Conservation (phyloP, 1,140 invertebrate species). For the Apis dorsata region DNA sequence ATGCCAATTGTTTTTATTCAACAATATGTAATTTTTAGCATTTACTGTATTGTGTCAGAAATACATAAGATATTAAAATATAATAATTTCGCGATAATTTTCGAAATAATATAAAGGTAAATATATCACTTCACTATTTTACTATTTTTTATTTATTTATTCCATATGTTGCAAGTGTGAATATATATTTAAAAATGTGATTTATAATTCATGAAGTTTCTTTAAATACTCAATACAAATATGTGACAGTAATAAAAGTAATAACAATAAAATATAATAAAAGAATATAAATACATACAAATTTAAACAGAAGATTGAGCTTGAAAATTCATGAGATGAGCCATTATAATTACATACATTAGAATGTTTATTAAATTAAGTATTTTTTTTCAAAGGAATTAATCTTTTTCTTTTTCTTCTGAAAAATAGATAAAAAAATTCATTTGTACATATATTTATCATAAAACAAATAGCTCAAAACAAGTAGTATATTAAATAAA, state of each 20-base stretch:
- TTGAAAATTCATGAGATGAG: not conserved
- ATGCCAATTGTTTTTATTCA: not conserved
- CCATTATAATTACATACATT: not conserved
- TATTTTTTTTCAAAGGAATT: not conserved
- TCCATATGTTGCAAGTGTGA: too few relatives aligned
- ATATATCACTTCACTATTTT: not conserved
- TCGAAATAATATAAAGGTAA: not conserved
- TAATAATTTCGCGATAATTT: not conserved
- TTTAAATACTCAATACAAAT: not conserved
- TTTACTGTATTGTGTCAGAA: not conserved
- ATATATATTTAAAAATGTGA: too few relatives aligned
- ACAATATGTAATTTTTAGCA: not conserved
- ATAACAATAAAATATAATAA: not conserved
- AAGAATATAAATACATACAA: slow-evolving; percentile 15
- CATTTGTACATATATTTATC: not conserved
- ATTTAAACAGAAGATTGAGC: slow-evolving; percentile 28
- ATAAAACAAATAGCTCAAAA: not conserved
- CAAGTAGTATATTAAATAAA: slow-evolving; percentile 12
- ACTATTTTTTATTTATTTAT: not conserved
- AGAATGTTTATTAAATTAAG: not conserved
- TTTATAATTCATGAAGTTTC: not conserved
- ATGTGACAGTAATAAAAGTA: not conserved
- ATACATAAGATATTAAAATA: not conserved
- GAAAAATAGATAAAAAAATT: not conserved
- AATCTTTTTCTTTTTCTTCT: not conserved